Base-by-base conservation (phyloP, 1,140 invertebrate genomes). In the Euschistus heros region DNA sequence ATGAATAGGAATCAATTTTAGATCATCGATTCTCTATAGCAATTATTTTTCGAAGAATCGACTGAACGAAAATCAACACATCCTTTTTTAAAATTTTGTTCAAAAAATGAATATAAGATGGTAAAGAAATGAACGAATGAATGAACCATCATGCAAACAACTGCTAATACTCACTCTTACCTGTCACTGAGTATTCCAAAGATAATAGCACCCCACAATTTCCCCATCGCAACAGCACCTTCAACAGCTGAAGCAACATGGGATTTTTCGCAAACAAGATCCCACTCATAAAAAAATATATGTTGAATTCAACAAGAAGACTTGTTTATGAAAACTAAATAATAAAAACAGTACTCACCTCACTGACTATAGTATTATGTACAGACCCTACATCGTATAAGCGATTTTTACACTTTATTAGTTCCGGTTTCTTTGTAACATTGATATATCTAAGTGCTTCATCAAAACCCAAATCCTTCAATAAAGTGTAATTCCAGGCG, bases 171-270 rank as follows among this genome's bases (percentile, higher is more conserved):
- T n/a, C n/a, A n/a, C n/a, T n/a, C 44, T 46, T 69, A 75, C 72
- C 76, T 80, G 66, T 82, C 80, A 0, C 79, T 74, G 10, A 80
- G 69, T 10, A 79, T 72, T 3, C 80, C 80, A 68, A 81, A 80
- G 3, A 78, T 69, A 18, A 76, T 75, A 54, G 80, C 78, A 13
- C 80, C 80, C 14, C 78, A 68, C 52, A 81, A 76, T 70, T 81
- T 81, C 17, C 80, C 80, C 33, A 81, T 63, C 0, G 80, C 79
- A 22, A 81, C 70, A n/a, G 75, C 72, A 55, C 79, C 76, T 70
- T 81, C 79, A 1, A 76, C 76, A 17, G 74, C 80, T 2, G 80
- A 79, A 6, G 76, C 71, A 37, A 76, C 71, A 17, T 76, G 71
- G 20, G 70, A 70, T 30, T 72, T 71, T 17, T 78, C 75, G 70